Conservation (phyloP, 2,113 vertebrate species). For the Zonotrichia leucophrys region DNA sequence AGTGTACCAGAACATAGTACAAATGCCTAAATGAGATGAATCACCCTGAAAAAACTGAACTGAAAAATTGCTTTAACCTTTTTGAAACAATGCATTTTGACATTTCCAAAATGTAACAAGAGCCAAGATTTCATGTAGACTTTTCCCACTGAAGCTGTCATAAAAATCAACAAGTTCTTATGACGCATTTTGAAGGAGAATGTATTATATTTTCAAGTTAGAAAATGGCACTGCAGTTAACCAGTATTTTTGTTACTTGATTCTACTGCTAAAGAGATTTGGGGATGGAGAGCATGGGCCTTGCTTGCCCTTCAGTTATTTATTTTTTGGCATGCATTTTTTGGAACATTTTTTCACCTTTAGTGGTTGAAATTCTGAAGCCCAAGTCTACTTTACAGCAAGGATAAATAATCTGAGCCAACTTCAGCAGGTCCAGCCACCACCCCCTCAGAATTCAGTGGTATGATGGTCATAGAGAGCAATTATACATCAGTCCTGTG, state of each 20-base stretch:
- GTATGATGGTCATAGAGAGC: neutral
- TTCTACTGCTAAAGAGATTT: neutral
- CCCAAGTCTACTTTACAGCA: no score
- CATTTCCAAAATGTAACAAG: constrained; percentile 31
- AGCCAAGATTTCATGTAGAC: neutral
- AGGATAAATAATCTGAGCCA: neutral
- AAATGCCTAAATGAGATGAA: constrained; percentile 15
- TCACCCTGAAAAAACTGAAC: constrained; percentile 7
- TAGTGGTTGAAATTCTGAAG: neutral
- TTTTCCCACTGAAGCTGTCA: constrained; percentile 27
- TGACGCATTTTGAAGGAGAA: neutral
- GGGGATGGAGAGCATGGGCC: neutral
- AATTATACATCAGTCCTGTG: neutral
- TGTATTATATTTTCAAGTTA: neutral
- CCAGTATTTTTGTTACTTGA: neutral
- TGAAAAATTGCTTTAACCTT: constrained; percentile 51
- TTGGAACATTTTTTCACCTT: neutral
- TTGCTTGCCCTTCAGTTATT: neutral
- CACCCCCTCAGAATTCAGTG: neutral
- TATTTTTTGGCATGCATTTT: neutral
- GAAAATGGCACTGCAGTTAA: neutral
- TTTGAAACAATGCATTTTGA: constrained; percentile 43
- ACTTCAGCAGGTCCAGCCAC: neutral
- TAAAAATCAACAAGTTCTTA: constrained; percentile 6
- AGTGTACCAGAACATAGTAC: neutral